Conservation (phyloP, 2,113 vertebrate genomes). For the Platichthys stellatus region DNA sequence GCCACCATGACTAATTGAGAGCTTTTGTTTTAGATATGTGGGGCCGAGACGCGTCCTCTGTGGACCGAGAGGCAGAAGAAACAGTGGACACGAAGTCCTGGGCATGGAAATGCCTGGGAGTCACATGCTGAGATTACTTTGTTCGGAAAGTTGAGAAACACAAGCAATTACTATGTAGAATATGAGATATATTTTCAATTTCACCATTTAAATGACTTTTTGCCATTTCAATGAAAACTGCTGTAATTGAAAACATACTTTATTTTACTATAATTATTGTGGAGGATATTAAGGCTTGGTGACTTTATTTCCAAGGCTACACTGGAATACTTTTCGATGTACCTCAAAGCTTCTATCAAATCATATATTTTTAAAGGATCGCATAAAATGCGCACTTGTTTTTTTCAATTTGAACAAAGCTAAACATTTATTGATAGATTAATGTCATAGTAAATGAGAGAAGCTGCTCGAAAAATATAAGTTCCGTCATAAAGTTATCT, state of each 20-base stretch:
- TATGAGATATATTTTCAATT: conserved; percentile 70
- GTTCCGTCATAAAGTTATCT: conserved; percentile 6
- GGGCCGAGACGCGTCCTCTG: conserved; percentile 44
- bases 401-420: not conserved
- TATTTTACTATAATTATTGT: conserved; percentile 47
- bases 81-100: conserved; percentile 24
- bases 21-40: conserved; percentile 48
- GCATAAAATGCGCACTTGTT: not conserved
- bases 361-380: not conserved
- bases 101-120: conserved; percentile 33
- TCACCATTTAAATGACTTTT: conserved; percentile 53
- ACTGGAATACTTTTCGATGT: not conserved
- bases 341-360: conserved; percentile 13
- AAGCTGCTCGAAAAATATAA: conserved; percentile 23
- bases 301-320: conserved; percentile 18
- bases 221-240: conserved; percentile 33
- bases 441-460: not conserved
- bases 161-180: conserved; percentile 47
- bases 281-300: conserved; percentile 22
- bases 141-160: conserved; percentile 51
- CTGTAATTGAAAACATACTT: conserved; percentile 55
- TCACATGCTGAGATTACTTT: conserved; percentile 40
- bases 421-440: not conserved
- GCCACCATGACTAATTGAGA: conserved; percentile 69
- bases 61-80: conserved; percentile 25